Evolutionary conservation across 2,888 invertebrate genomes (phyloP), one percentile per base, ranked within the genome.

Genomic region (Drosophila melanocephala): DNA sequence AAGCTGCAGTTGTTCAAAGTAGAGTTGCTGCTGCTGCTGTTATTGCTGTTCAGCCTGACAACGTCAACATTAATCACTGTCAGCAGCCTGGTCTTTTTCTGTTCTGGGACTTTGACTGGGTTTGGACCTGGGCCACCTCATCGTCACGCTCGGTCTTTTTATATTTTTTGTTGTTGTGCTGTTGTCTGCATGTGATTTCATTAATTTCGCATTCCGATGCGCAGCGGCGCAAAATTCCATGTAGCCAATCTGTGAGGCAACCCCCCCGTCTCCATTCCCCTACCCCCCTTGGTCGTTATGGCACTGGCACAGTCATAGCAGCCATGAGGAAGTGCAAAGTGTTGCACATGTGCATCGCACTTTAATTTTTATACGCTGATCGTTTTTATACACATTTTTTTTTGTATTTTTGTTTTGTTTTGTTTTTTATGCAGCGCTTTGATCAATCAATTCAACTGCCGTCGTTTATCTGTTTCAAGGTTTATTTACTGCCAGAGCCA

Each of bases 381-480:
- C 47, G 65, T 72, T 66, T 77, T 47, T 26, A 9, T 26, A 47
- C 22, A 22, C 22, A 10, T 22, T 71, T 82, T 35, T 67, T 59
- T 65, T 44, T 30, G 22, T 33, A 14, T 33, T 61, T 57, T 53
- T 30, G 56, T 32, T 58, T 33, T 44, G 47, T n/a, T 5, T 42
- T 56, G 35, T 35, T 51, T 60, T 76, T 35, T 57, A 42, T 67
- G 53, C 76, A 75, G 59, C 77, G 72, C 83, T 79, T 81, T 87
- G 83, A 92, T 92, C 91, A 91, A 92, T 91, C 91, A 91, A 84
- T 90, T 89, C 83, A 82, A 83, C 79, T 83, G 82, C 79, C 83
- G 86, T 86, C 72, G 77, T 53, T 69, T 81, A 72, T 79, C 65
- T 58, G 81, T 80, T 76, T 83, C 79, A 80, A 80, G 79, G 79